Evolutionary conservation across 2,888 invertebrate species (phyloP).

Genomic region (Lissonota sp.): DNA sequence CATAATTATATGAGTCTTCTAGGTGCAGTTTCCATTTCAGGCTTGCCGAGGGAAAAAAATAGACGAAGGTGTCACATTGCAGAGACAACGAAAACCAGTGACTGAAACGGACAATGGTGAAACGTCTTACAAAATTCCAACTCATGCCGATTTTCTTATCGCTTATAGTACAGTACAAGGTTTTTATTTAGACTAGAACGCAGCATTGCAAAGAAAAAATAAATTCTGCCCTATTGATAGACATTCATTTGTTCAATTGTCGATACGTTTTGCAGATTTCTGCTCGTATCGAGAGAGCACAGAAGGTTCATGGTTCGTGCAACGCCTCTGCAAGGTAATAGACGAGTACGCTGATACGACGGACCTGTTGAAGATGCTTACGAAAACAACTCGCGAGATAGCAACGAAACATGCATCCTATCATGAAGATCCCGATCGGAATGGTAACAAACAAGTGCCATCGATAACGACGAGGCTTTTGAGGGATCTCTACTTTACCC

Average conservation of each 20-base stretch:
- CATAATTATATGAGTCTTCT: no score
- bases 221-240: no score
- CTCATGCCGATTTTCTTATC: conserved; percentile 86
- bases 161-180: conserved; percentile 86
- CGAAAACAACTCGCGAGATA: conserved; percentile 84
- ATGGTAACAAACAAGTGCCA: conserved; percentile 85
- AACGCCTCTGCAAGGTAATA: conserved; percentile 85
- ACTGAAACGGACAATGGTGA: conserved; percentile 78
- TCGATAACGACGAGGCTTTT: conserved; percentile 85
- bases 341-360: conserved; percentile 81
- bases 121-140: conserved; percentile 84
- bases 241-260: no score
- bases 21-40: conserved; percentile 73
- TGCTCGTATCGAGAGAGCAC: conserved; percentile 86
- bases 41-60: conserved; percentile 84
- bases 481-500: conserved; percentile 80
- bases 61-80: conserved; percentile 82
- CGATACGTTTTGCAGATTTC: conserved; percentile 84
- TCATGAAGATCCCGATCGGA: conserved; percentile 70
- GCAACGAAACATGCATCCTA: conserved; percentile 85
- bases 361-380: conserved; percentile 86
- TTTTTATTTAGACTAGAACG: no score
- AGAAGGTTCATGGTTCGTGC: conserved; percentile 87
- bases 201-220: no score
- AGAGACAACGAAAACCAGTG: conserved; percentile 62